Evolutionary conservation across 2,797 vertebrate species (phyloP), one percentile per base, ranked within the genome.

Genomic region (Danio aesculapii): DNA sequence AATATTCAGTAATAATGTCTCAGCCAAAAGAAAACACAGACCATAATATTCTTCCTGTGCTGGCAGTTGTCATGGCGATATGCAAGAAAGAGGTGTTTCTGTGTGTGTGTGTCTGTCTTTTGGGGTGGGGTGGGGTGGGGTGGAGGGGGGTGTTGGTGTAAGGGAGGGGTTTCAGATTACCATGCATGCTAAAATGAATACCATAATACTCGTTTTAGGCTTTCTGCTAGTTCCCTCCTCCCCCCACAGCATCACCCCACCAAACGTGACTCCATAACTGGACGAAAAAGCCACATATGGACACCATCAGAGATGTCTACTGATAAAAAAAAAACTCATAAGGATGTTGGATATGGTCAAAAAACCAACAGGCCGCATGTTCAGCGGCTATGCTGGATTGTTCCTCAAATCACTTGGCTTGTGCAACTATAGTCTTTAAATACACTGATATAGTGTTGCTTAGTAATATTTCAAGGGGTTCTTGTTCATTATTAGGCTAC

Each of bases 1-100:
- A 88, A 89, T 89, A 92, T 93, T 90, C 88, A 90, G 92, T 91
- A 92, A 93, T 92, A 82, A 91, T 92, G 92, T 94, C 89, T 91
- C 88, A 91, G 78, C 72, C 47, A 74, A 85, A 84, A 87, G 81
- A 85, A 88, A 86, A 82, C 83, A 87, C 92, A 94, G 90, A 90
- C 92, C 91, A 92, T 93, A 93, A 93, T 93, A 92, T 87, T 90
- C 87, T 90, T 92, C 83, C 87, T 94, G 90, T 87, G 83, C 88
- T 58, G 81, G 80, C 88, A 85, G 92, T 94, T 67, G 63, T 85
- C 87, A 93, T 93, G 90, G 92, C 85, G 85, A 93, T 88, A 86
- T 88, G 84, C 88, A 85, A 74, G 79, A 75, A 57, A 82, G 79
- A 77, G 74, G 77, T 72, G 58, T 63, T 79, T 70, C 67, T 62